Conservation (phyloP, 1,140 invertebrate species). For the Listronotus oregonensis region DNA sequence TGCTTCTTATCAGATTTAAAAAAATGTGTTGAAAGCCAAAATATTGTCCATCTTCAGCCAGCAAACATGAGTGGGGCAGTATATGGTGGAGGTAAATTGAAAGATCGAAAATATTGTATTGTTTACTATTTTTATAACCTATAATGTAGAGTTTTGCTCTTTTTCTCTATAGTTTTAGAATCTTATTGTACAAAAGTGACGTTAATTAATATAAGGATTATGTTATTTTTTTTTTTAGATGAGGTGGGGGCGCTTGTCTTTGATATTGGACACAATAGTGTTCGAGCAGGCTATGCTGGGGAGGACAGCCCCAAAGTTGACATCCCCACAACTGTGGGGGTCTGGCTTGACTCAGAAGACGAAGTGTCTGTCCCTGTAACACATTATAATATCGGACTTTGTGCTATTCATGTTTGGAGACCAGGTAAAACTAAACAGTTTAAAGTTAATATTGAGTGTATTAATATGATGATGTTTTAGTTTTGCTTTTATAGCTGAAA, state of each 20-base stretch:
- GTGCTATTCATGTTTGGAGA: slow-evolving; percentile 59
- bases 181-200: background rate
- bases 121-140: slow-evolving; percentile 30
- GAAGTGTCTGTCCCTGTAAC: slow-evolving; percentile 54
- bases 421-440: slow-evolving; percentile 35
- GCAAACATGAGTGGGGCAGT: slow-evolving; percentile 59
- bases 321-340: slow-evolving; percentile 76
- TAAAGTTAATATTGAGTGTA: too few relatives aligned
- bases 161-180: background rate
- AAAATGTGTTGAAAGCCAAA: slow-evolving; percentile 24
- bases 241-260: slow-evolving; percentile 81
- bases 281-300: slow-evolving; percentile 81
- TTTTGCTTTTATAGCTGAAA: too few relatives aligned
- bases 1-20: slow-evolving; percentile 11
- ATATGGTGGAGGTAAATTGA: slow-evolving; percentile 58
- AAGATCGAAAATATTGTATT: slow-evolving; percentile 9
- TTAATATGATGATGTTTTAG: too few relatives aligned
- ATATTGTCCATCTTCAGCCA: slow-evolving; percentile 1
- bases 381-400: slow-evolving; percentile 67
- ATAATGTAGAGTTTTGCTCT: slow-evolving; percentile 12
- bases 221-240: slow-evolving; percentile 60
- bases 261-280: slow-evolving; percentile 72
- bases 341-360: slow-evolving; percentile 65
- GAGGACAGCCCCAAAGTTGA: slow-evolving; percentile 88
- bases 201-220: background rate